Evolutionary conservation across 2,113 vertebrate genomes (phyloP), one percentile per base, ranked within the genome.

Genomic region (Charadrius vociferus): DNA sequence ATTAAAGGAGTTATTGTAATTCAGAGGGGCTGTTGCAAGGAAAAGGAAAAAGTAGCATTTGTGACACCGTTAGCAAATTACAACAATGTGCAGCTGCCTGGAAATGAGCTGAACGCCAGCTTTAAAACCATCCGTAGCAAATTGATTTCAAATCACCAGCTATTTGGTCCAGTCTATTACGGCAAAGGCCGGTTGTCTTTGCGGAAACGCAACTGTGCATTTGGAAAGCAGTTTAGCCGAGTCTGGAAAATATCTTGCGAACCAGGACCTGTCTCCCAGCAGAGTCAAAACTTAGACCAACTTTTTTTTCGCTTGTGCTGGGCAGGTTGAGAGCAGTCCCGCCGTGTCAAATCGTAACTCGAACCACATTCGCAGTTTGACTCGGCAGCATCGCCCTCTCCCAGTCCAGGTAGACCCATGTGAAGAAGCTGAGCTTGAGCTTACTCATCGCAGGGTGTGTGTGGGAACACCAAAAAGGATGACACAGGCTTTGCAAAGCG

Each of bases 231-330:
- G 81, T 88, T 91, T 55, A 84, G 49, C 73, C 1, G 20, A 75
- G 96, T 52, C 97, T 97, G 97, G 97, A 90, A 81, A 94, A 89
- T 34, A 56, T 97, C 97, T 94, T 78, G 58, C 62, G 63, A 24
- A 63, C 66, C 88, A 88, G 80, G 62, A 89, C 61, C 78, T 37
- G 73, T 75, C 86, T 95, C 85, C 23, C 73, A n/a, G 39, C 81
- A 91, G 77, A 81, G 63, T 27, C 56, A 72, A n/a, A 50, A 65
- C 79, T 91, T 50, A 20, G 2, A 61, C 37, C 73, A 23, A 43
- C 47, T 53, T 72, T 90, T 79, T 41, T 41, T 56, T 84, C 49
- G 86, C 61, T 62, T 41, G 68, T 7, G 26, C 74, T 43, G 82
- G 55, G 81, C 68, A 85, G 86, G 41, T 24, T 89, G 89, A 47